Percentiles rank a stretch among this genome's conserved stretches.
phyloP scores from a whole-genome alignment of 2,888 invertebrate genomes.

The Aporophyla lueneburgensis region DNA sequence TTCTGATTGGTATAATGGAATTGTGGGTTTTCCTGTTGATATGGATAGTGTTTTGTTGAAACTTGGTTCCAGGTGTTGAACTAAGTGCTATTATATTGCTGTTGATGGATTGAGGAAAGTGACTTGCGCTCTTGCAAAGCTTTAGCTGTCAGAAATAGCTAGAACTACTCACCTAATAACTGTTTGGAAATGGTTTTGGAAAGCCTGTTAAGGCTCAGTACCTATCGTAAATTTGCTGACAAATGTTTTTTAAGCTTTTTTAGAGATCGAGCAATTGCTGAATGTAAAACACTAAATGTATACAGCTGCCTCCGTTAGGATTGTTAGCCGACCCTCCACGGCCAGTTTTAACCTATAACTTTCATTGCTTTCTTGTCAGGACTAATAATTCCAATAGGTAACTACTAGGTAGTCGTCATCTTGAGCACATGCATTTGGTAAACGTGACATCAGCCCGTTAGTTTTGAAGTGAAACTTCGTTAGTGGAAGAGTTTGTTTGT shows the following conservation, averaged over 20 bases:
- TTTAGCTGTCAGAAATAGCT: neutral
- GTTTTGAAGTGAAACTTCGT: neutral
- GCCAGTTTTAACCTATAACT: too few species aligned
- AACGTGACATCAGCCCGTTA: neutral
- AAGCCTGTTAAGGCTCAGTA: neutral
- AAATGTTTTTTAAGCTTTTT: neutral
- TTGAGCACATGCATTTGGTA: neutral
- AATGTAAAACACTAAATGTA: neutral
- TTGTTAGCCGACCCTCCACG: too few species aligned
- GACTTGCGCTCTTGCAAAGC: conserved; percentile 1
- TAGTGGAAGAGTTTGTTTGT: too few species aligned
- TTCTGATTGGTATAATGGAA: conserved; percentile 39
- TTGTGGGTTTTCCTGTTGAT: conserved; percentile 27
- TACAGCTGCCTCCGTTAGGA: neutral
- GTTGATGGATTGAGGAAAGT: conserved; percentile 43
- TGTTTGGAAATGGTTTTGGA: neutral
- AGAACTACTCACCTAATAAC: neutral
- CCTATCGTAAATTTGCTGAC: neutral
- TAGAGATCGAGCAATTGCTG: neutral
- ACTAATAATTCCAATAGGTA: neutral
- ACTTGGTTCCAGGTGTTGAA: conserved; percentile 37
- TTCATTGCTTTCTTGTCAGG: conserved; percentile 7
- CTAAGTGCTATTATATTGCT: conserved; percentile 22
- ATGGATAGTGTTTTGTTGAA: conserved; percentile 27
- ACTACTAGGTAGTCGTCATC: neutral